Evolutionary conservation across 2,888 invertebrate genomes (phyloP), one percentile per base, ranked within the genome.

Genomic region (Cosmopolites sordidus): DNA sequence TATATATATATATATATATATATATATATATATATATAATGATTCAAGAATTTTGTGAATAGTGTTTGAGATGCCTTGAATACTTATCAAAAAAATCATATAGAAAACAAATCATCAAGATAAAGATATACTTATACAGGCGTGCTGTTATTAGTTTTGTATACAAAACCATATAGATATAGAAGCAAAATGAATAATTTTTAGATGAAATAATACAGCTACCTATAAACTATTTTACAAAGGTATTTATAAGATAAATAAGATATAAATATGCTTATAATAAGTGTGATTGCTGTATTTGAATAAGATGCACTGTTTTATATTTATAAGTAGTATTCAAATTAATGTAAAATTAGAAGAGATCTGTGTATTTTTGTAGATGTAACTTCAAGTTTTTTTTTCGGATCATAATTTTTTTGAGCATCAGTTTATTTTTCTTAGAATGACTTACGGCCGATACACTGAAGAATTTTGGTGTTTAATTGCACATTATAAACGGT

Each of bases 341-440:
- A 42, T 49, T 45, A 42, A 53, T 53, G 46, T 53, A 53, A 56
- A 38, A 39, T 40, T 56, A 63, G 64, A 60, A 61, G 61, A 63
- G 58, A 64, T 66, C 61, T 62, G 68, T 70, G 70, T 70, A 70
- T 69, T 70, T 70, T 70, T 67, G 68, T 70, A 70, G 70, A 64
- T 70, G 70, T 69, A 51, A 60, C 14, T 16, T 40, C 40, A 16
- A 40, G 14, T 14, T 40, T 14, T 16, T 40, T 16, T 40, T 33
- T 33, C n/a, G 33, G 33, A 4, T 12, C 11, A 33, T 5, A 8
- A 22, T 33, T 33, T 9, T 12, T 33, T n/a, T 9, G 3, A 33
- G 3, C n/a, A 33, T 3, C 33, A n/a, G n/a, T n/a, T n/a, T n/a
- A n/a, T n/a, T n/a, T n/a, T n/a, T n/a, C n/a, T n/a, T n/a, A n/a